Conservation (phyloP, 2,113 vertebrate genomes). For the Conger conger region DNA sequence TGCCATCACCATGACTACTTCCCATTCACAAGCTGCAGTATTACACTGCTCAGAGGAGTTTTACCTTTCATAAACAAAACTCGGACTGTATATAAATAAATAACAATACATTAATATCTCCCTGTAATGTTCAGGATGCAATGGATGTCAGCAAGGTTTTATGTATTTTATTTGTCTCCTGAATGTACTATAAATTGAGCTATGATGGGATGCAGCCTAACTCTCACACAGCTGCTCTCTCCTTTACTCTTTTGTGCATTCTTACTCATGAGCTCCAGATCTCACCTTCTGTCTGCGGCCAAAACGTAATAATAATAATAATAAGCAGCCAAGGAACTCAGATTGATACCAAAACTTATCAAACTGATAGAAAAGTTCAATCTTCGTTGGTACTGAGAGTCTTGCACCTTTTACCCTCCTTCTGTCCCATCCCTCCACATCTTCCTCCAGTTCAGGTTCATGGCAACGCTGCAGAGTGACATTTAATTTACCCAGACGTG, state of each 20-base stretch:
- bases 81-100: too few relatives aligned
- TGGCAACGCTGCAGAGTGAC: neutral
- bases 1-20: too few relatives aligned
- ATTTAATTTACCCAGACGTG: constrained; percentile 1
- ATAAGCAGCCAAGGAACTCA: neutral
- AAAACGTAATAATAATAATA: neutral
- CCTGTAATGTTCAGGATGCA: too few relatives aligned
- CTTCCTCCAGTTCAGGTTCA: neutral
- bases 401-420: neutral
- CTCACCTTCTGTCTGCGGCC: neutral
- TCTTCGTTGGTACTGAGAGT: neutral
- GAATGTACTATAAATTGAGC: neutral
- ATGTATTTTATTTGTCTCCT: neutral
- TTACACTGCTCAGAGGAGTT: too few relatives aligned
- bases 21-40: too few relatives aligned
- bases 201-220: neutral
- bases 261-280: neutral
- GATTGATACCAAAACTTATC: neutral
- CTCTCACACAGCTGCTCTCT: neutral
- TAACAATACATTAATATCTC: too few relatives aligned
- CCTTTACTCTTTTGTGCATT: neutral
- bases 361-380: neutral
- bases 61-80: too few relatives aligned
- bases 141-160: too few relatives aligned
- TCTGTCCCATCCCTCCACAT: neutral